These are phyloP conservation scores for Caranx ignobilis DNA, from an alignment of 2,113 vertebrate species.

Conservation along the genomic window DNA sequence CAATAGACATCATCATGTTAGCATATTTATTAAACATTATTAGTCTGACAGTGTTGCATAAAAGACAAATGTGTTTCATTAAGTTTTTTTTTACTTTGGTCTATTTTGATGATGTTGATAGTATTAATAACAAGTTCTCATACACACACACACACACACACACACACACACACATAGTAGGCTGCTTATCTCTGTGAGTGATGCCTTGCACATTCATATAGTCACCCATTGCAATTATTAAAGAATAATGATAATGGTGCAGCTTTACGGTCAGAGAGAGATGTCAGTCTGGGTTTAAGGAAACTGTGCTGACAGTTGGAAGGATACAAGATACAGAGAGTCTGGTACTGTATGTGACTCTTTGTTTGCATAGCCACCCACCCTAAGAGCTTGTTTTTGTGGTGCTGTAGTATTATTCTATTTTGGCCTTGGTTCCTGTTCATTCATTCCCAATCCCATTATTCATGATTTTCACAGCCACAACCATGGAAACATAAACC, in stretches of 20 bases:
- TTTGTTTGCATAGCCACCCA: not conserved
- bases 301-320: not conserved
- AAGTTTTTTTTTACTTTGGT: too few species aligned
- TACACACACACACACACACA: not conserved
- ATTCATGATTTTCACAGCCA: not conserved
- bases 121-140: not conserved
- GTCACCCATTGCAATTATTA: not conserved
- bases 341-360: too few species aligned
- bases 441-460: not conserved
- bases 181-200: not conserved
- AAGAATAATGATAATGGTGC: not conserved
- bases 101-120: not conserved
- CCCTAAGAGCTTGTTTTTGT: not conserved
- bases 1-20: not conserved
- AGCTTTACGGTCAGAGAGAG: not conserved
- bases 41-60: not conserved
- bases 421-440: not conserved
- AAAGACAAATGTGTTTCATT: not conserved
- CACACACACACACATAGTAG: too few species aligned
- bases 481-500: too few species aligned
- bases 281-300: not conserved
- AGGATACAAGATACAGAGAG: not conserved
- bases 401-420: not conserved
- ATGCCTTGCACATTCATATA: not conserved
- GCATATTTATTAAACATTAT: slow-evolving; percentile 10